These are phyloP conservation scores for Orientallactaga sibirica DNA, from an alignment of 2,797 vertebrate species.

Conservation along the genomic window DNA sequence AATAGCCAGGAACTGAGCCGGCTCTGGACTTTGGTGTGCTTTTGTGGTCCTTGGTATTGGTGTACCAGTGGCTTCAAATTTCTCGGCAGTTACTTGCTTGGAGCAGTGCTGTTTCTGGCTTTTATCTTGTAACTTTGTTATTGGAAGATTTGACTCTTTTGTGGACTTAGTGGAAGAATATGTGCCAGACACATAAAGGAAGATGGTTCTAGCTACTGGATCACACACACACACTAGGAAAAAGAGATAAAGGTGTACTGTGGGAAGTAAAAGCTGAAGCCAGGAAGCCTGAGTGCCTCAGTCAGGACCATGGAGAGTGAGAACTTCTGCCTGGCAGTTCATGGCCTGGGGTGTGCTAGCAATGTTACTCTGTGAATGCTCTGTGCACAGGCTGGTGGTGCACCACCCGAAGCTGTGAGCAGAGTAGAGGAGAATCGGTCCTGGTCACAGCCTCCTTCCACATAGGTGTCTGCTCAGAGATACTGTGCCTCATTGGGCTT, in stretches of 20 bases:
- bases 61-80: background rate
- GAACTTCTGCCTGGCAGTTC: background rate
- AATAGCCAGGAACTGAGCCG: background rate
- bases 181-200: background rate
- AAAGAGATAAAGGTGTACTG: slow-evolving; percentile 1
- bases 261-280: background rate
- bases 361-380: background rate
- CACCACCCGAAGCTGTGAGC: background rate
- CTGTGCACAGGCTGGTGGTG: background rate
- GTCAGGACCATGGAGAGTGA: background rate
- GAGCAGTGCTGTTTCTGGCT: background rate
- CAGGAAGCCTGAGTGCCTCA: background rate
- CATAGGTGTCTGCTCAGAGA: background rate
- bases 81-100: background rate
- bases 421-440: background rate
- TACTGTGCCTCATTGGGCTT: background rate
- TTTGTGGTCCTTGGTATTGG: background rate
- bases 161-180: background rate
- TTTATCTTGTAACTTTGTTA: background rate
- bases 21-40: background rate
- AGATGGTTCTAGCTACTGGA: background rate
- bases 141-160: background rate
- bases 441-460: background rate
- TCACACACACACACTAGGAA: background rate
- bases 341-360: background rate